Conservation (phyloP, 1,140 invertebrate genomes). For the Ceratina calcarata region DNA sequence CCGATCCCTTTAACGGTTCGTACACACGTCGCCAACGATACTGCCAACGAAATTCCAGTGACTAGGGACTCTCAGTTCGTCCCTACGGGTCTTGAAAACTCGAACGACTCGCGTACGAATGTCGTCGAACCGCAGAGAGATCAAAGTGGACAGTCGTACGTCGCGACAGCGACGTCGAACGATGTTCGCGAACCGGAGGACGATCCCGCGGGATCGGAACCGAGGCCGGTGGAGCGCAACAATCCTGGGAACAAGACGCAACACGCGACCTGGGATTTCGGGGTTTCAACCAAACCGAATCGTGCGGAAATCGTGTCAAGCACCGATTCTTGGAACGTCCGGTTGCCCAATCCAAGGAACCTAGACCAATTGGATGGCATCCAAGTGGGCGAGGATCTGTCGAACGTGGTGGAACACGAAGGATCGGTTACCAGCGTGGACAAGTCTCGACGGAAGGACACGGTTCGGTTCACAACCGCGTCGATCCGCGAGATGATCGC, state of each 20-base stretch:
- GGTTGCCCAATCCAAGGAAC: not conserved
- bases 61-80: not conserved
- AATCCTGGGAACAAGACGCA: not conserved
- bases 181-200: not conserved
- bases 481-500: not conserved
- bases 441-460: not conserved
- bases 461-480: not conserved
- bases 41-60: not conserved
- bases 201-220: not conserved
- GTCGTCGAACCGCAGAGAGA: not conserved
- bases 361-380: constrained; percentile 15
- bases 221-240: not conserved
- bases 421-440: not conserved
- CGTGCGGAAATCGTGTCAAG: constrained; percentile 37
- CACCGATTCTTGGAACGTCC: not conserved
- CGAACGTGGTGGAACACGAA: constrained; percentile 11
- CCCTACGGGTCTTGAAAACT: not conserved
- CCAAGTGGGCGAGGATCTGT: constrained; percentile 31
- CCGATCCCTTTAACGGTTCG: not conserved
- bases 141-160: not conserved
- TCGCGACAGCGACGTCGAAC: not conserved
- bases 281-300: not conserved
- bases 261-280: not conserved
- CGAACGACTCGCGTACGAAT: not conserved
- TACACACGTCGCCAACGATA: constrained; percentile 23